Conservation (phyloP, 2,797 vertebrate species). For the Smutsia temminckii region DNA sequence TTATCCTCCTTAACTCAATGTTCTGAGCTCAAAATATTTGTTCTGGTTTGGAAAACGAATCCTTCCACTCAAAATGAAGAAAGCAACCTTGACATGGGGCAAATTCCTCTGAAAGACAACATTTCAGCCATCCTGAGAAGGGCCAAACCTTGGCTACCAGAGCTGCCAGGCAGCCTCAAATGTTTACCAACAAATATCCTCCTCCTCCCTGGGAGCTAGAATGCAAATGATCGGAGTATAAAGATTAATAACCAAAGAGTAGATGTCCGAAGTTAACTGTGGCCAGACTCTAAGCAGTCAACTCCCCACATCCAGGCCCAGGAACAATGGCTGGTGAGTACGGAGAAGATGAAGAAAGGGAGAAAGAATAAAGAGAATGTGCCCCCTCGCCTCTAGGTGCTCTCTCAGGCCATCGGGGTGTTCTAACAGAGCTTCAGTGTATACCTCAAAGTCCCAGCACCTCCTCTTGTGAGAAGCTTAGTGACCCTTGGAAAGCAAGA, state of each 20-base stretch:
- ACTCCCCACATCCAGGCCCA: no score
- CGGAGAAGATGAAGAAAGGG: background rate
- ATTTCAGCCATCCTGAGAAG: background rate
- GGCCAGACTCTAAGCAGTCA: background rate
- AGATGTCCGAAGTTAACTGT: background rate
- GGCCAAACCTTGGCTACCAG: background rate
- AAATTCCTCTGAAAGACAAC: background rate
- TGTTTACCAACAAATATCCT: background rate
- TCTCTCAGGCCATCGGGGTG: background rate
- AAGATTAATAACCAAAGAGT: background rate
- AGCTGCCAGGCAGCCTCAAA: background rate
- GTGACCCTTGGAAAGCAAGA: background rate
- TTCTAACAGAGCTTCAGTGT: background rate
- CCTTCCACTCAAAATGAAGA: background rate
- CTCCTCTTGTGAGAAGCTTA: background rate
- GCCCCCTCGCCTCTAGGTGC: background rate
- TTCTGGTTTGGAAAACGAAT: constrained; percentile 9
- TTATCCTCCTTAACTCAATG: background rate
- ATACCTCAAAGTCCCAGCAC: background rate
- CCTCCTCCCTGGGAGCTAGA: background rate
- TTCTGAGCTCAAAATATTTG: constrained; percentile 50
- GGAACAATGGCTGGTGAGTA: background rate
- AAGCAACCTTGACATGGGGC: background rate
- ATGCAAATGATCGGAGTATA: rapidly evolving
- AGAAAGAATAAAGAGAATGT: background rate